Percentiles rank a stretch among this genome's conserved stretches.
Conservation (phyloP, 2,888 invertebrate species). For the Zeuzera pyrina region DNA sequence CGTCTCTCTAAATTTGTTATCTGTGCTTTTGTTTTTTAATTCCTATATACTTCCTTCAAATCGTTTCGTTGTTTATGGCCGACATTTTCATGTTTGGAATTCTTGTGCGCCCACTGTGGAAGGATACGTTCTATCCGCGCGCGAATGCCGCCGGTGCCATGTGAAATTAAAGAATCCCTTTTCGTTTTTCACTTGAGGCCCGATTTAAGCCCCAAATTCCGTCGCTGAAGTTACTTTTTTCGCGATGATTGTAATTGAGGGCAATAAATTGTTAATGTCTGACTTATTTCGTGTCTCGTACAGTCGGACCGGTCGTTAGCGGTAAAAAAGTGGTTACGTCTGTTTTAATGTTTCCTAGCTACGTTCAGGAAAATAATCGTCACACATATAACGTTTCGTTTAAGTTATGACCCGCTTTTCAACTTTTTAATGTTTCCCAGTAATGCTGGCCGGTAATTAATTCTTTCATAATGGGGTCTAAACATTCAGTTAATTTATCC, state of each 20-base stretch:
- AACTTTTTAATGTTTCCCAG: slow-evolving; percentile 50
- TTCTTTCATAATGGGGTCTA: slow-evolving; percentile 45
- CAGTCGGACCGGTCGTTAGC: slow-evolving; percentile 39
- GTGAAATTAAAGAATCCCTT: slow-evolving; percentile 59
- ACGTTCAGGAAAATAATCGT: slow-evolving; percentile 39
- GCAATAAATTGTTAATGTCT: slow-evolving; percentile 61
- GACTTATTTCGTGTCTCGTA: slow-evolving; percentile 45
- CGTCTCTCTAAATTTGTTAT: slow-evolving; percentile 63
- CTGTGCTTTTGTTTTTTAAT: slow-evolving; percentile 53
- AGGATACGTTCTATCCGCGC: slow-evolving; percentile 29
- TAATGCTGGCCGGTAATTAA: slow-evolving; percentile 48
- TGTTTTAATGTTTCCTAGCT: slow-evolving; percentile 50
- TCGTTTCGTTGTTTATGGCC: slow-evolving; percentile 69
- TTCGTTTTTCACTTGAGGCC: slow-evolving; percentile 54
- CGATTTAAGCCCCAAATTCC: slow-evolving; percentile 59
- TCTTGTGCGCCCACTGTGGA: slow-evolving; percentile 28
- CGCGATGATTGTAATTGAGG: slow-evolving; percentile 64
- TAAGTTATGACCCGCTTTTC: slow-evolving; percentile 37
- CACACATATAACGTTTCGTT: slow-evolving; percentile 37
- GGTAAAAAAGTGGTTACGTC: slow-evolving; percentile 41
- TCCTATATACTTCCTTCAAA: slow-evolving; percentile 63
- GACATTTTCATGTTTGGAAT: slow-evolving; percentile 71
- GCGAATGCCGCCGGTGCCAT: slow-evolving; percentile 56
- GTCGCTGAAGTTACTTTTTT: slow-evolving; percentile 45
- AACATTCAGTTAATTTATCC: slow-evolving; percentile 21